Evolutionary conservation across 2,797 vertebrate genomes (phyloP).

Genomic region (Pangasius macronema): DNA sequence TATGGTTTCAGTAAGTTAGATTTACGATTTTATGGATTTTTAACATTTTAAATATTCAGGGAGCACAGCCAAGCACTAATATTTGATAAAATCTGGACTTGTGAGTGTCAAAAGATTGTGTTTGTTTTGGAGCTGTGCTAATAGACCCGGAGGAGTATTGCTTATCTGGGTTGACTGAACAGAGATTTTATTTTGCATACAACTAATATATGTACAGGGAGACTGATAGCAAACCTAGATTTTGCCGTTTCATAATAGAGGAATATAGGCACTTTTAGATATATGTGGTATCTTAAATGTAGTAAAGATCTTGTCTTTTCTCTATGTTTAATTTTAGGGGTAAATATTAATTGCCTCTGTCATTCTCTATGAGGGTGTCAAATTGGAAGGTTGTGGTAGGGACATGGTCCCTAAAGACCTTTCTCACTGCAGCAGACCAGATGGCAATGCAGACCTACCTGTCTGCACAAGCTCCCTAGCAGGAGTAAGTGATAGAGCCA

Average conservation of each 20-base stretch:
- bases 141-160: conserved; percentile 10
- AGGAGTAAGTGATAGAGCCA: conserved; percentile 38
- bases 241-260: background rate
- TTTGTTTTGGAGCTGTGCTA: conserved; percentile 27
- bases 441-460: conserved; percentile 53
- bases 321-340: conserved; percentile 12
- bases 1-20: conserved; percentile 4
- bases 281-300: background rate
- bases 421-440: conserved; percentile 47
- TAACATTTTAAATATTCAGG: background rate
- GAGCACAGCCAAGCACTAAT: background rate
- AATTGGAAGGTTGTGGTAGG: conserved; percentile 34
- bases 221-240: background rate
- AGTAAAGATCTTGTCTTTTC: background rate
- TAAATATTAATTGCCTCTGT: conserved; percentile 33
- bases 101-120: conserved; percentile 16
- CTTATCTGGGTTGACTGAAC: conserved; percentile 11
- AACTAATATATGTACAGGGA: background rate
- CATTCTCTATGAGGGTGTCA: conserved; percentile 32
- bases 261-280: background rate
- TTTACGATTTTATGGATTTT: conserved; percentile 24
- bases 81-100: background rate
- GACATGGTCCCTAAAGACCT: conserved; percentile 40
- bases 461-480: conserved; percentile 51
- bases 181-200: conserved; percentile 23